phyloP scores from a whole-genome alignment of 2,888 invertebrate genomes.

The Drosophila paramelanica region DNA sequence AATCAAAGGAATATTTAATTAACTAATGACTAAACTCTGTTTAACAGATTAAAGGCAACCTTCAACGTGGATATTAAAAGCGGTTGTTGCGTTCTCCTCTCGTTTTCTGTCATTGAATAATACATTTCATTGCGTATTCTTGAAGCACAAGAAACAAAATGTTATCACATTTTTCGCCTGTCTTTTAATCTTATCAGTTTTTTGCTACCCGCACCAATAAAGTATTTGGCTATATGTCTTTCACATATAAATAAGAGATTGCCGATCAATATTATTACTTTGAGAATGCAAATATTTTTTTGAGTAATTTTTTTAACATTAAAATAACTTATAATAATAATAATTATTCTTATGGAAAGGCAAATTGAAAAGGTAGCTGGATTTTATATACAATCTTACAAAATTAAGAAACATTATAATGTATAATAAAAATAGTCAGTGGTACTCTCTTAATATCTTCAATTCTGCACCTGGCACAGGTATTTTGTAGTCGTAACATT shows the following conservation, averaged over 20 bases:
- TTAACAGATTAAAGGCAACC: constrained; percentile 28
- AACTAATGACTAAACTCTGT: constrained; percentile 40
- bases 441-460: not conserved
- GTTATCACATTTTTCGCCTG: constrained; percentile 3
- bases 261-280: no score
- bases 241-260: no score
- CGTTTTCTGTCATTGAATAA: not conserved
- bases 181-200: not conserved
- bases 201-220: not conserved
- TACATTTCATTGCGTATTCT: constrained; percentile 16
- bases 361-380: no score
- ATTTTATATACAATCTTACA: no score
- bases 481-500: constrained; percentile 26
- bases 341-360: not conserved
- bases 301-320: no score
- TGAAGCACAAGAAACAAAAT: constrained; percentile 5
- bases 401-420: no score
- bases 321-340: not conserved
- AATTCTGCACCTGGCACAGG: not conserved
- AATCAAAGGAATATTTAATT: constrained; percentile 52
- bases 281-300: no score
- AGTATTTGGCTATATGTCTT: not conserved
- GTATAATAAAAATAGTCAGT: not conserved
- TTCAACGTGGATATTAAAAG: not conserved
- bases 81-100: not conserved